These are phyloP conservation scores for Drosophila neocordata DNA, from an alignment of 1,140 invertebrate genomes.

Conservation along the genomic window DNA sequence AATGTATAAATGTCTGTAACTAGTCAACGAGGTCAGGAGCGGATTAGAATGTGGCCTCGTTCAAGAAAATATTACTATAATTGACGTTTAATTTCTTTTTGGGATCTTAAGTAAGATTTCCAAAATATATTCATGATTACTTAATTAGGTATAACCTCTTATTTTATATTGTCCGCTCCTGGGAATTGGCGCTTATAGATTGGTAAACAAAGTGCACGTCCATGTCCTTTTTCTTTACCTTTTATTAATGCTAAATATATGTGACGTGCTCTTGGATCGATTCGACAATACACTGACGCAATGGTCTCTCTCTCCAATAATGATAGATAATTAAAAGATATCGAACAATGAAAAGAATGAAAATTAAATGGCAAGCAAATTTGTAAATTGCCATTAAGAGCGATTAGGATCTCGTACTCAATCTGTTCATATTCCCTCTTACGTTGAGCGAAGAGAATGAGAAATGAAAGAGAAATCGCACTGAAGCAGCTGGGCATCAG, in stretches of 20 bases:
- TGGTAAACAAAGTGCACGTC: slow-evolving; percentile 55
- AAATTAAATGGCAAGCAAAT: slow-evolving; percentile 41
- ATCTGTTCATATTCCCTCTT: neutral
- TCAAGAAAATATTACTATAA: too few relatives aligned
- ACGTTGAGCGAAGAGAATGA: slow-evolving; percentile 13
- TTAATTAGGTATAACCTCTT: too few relatives aligned
- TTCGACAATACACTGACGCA: slow-evolving; percentile 55
- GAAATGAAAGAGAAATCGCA: slow-evolving; percentile 37
- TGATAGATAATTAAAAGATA: slow-evolving; percentile 65
- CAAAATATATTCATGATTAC: too few relatives aligned
- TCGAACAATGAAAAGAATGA: slow-evolving; percentile 27
- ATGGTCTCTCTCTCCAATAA: slow-evolving; percentile 36
- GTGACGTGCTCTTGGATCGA: slow-evolving; percentile 51
- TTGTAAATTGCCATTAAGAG: slow-evolving; percentile 60
- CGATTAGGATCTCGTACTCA: slow-evolving; percentile 56
- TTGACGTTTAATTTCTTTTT: too few relatives aligned
- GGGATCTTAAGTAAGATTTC: too few relatives aligned
- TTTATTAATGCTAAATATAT: slow-evolving; percentile 27
- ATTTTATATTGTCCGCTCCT: neutral
- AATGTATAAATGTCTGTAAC: slow-evolving; percentile 61
- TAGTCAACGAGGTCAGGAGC: slow-evolving; percentile 47
- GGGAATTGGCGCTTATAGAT: neutral
- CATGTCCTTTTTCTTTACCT: slow-evolving; percentile 17
- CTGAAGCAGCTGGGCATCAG: slow-evolving; percentile 30
- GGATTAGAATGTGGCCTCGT: neutral